Evolutionary conservation across 2,888 invertebrate species (phyloP).

Genomic region (Calameuta pallipes): DNA sequence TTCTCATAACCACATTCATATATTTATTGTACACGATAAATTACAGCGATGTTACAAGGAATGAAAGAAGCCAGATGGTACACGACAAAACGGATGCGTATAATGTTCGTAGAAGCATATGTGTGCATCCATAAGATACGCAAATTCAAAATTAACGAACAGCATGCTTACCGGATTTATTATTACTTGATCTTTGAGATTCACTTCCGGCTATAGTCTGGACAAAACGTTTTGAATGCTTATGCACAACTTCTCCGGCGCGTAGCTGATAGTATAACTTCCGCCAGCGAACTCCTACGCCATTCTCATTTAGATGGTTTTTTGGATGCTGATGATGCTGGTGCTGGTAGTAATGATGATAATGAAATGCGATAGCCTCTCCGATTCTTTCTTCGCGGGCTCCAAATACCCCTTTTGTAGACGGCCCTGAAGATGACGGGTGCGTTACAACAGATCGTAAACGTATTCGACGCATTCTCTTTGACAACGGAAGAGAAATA

Average conservation of each 20-base stretch:
- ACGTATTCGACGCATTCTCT: constrained; percentile 18
- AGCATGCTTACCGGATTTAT: neutral
- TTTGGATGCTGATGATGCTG: neutral
- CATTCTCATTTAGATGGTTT: constrained; percentile 1
- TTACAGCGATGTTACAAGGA: neutral
- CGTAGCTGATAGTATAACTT: constrained; percentile 20
- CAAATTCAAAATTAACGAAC: neutral
- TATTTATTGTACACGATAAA: neutral
- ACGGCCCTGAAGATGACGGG: neutral
- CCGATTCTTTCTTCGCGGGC: neutral
- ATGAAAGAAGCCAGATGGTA: neutral
- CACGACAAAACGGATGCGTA: neutral
- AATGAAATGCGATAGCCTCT: constrained; percentile 11
- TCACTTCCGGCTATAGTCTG: neutral
- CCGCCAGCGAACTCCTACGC: constrained; percentile 17
- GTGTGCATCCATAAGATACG: neutral
- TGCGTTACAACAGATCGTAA: constrained; percentile 11
- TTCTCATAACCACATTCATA: neutral
- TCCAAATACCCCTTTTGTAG: constrained; percentile 5
- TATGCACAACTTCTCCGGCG: neutral
- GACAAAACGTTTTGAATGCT: neutral
- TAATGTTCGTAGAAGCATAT: neutral
- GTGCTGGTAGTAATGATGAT: constrained; percentile 7
- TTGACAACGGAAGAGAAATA: neutral
- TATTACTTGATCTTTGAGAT: neutral